A percentile compares a stretch with the other conserved stretches of the same genome.
Conservation (phyloP, 2,797 vertebrate species). For the Merluccius polli region DNA sequence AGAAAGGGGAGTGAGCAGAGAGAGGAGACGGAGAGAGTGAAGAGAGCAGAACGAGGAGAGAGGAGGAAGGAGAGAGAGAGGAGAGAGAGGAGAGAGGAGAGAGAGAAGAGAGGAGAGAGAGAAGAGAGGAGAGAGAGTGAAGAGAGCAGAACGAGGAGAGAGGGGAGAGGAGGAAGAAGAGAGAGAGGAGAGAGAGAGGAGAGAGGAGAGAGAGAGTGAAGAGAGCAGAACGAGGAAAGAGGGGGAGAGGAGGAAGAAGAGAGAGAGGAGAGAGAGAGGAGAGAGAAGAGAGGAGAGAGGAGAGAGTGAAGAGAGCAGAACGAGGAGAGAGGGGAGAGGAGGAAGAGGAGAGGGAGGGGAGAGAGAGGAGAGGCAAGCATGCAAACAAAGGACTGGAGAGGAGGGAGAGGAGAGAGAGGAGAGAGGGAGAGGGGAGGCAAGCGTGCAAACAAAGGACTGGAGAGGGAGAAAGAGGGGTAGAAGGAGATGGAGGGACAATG, state of each 20-base stretch:
- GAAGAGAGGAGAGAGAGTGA: conserved; percentile 6
- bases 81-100: background rate
- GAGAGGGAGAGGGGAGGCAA: conserved; percentile 29
- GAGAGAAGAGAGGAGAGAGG: conserved; percentile 41
- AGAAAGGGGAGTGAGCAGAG: conserved; percentile 33
- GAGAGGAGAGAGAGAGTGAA: conserved; percentile 20
- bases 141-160: conserved; percentile 15
- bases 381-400: too few relatives aligned
- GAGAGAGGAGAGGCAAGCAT: conserved; percentile 19
- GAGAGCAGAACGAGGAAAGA: conserved; percentile 13
- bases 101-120: conserved; percentile 24
- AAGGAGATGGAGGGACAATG: conserved; percentile 12
- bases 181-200: conserved; percentile 14
- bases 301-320: background rate
- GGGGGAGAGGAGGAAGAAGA: conserved; percentile 17
- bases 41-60: conserved; percentile 2
- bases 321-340: conserved; percentile 43
- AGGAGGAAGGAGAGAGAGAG: conserved; percentile 22
- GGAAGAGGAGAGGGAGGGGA: conserved; percentile 44
- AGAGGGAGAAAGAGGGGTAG: conserved; percentile 22
- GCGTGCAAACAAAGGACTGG: background rate
- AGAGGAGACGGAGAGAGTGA: conserved; percentile 25
- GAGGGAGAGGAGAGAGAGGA: background rate
- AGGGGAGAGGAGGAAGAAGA: conserved; percentile 19
- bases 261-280: conserved; percentile 46